Evolutionary conservation across 2,888 invertebrate species (phyloP), one percentile per base, ranked within the genome.

Genomic region (Apomyelois bistriatella): DNA sequence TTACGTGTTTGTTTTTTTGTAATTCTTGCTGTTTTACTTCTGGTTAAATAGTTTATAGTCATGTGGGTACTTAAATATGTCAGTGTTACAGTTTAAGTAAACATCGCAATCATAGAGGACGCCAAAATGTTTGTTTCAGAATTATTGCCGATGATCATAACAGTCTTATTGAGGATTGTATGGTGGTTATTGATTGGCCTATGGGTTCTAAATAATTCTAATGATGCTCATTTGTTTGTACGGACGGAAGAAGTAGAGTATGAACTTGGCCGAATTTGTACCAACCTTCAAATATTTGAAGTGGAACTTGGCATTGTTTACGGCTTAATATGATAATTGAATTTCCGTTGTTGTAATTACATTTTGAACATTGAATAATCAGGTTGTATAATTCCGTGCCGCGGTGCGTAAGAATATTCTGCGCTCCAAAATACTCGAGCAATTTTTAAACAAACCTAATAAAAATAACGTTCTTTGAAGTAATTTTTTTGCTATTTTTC

Each of bases 261-360:
- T 32, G 46, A 46, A 46, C 46, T 46, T 46, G 46, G 32, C 46
- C 46, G 46, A 32, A 46, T 46, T 46, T 46, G n/a, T 15, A 10
- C 32, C 35, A 46, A 32, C 46, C 46, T 46, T 46, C 46, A 46
- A 15, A 46, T 32, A 15, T 46, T 46, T 35, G 15, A 35, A 46
- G 46, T 46, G 46, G 46, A 46, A 35, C 46, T 46, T 46, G 46
- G 46, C 46, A 46, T 46, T 46, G 46, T 46, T 46, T 46, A 46
- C 46, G 32, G 15, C 32, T 46, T 46, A 46, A 32, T 46, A 46
- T 46, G 46, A 46, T 46, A 46, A 46, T 46, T 46, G 46, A 46
- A 46, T 46, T 46, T 46, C 46, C 46, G 46, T 32, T 28, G 16
- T 40, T 8, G 32, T 46, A 46, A 46, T 46, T 46, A 46, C 46